phyloP scores from a whole-genome alignment of 2,888 invertebrate genomes.

The Chloroclysta siterata region DNA sequence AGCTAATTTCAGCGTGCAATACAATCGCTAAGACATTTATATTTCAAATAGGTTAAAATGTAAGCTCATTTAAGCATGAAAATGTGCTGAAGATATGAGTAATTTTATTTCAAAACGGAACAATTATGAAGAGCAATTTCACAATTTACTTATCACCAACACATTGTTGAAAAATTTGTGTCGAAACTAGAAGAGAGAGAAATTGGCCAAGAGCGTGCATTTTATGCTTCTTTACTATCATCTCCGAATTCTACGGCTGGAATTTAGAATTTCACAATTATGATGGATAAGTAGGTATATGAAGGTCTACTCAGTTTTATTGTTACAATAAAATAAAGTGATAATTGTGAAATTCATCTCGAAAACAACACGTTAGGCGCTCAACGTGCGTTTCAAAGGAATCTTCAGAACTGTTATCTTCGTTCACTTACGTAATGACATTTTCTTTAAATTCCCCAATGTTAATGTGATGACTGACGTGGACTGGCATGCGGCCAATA shows the following conservation, averaged over 20 bases:
- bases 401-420: slow-evolving; percentile 49
- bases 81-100: too few relatives aligned
- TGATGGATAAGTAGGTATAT: background rate
- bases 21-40: too few relatives aligned
- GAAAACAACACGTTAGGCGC: slow-evolving; percentile 18
- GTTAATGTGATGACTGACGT: slow-evolving; percentile 76
- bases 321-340: slow-evolving; percentile 10
- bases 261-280: background rate
- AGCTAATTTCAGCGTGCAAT: too few relatives aligned
- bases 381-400: slow-evolving; percentile 42
- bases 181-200: slow-evolving; percentile 11
- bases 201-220: slow-evolving; percentile 13
- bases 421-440: slow-evolving; percentile 70
- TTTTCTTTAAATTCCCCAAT: slow-evolving; percentile 77
- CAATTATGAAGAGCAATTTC: slow-evolving; percentile 25
- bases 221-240: slow-evolving; percentile 5
- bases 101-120: slow-evolving; percentile 16
- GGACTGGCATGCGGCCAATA: slow-evolving; percentile 76
- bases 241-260: background rate
- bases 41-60: too few relatives aligned
- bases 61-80: too few relatives aligned
- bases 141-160: slow-evolving; percentile 14
- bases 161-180: slow-evolving; percentile 16
- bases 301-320: background rate
- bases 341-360: slow-evolving; percentile 27